A percentile compares a stretch with the other conserved stretches of the same genome.
These are phyloP conservation scores for Dinoponera quadriceps DNA, from an alignment of 1,140 invertebrate species.

Conservation along the genomic window DNA sequence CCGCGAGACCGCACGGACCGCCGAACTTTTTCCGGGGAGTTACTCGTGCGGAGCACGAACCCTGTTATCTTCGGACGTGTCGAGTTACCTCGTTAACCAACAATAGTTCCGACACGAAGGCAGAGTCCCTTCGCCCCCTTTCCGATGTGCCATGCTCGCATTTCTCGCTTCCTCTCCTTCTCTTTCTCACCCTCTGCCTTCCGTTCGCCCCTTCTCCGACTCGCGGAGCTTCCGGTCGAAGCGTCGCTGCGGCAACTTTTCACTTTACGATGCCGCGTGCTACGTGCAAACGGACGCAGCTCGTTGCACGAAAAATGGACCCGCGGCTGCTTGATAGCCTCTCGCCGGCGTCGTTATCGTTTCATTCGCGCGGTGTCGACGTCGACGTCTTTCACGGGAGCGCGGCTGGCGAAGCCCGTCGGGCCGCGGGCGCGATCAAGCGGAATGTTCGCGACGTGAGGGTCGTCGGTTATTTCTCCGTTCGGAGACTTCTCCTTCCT, in stretches of 20 bases:
- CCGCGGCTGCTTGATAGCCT: constrained; percentile 50
- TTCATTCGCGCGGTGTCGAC: constrained; percentile 25
- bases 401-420: neutral
- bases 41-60: constrained; percentile 76
- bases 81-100: constrained; percentile 80
- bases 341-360: constrained; percentile 52
- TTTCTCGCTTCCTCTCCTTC: constrained; percentile 32
- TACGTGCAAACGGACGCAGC: constrained; percentile 63
- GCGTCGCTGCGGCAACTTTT: constrained; percentile 67
- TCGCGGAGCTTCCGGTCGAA: neutral
- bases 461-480: constrained; percentile 1
- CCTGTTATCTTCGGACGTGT: constrained; percentile 79
- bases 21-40: constrained; percentile 73
- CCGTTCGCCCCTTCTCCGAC: neutral
- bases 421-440: constrained; percentile 13
- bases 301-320: constrained; percentile 58
- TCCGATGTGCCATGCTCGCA: neutral
- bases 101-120: constrained; percentile 69
- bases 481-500: neutral
- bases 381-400: constrained; percentile 30
- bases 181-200: neutral
- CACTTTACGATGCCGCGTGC: constrained; percentile 70
- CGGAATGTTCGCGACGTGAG: constrained; percentile 48
- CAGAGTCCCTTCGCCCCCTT: neutral
- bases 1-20: constrained; percentile 12